These are phyloP conservation scores for Machimus rusticus DNA, from an alignment of 2,888 invertebrate species.

Conservation along the genomic window DNA sequence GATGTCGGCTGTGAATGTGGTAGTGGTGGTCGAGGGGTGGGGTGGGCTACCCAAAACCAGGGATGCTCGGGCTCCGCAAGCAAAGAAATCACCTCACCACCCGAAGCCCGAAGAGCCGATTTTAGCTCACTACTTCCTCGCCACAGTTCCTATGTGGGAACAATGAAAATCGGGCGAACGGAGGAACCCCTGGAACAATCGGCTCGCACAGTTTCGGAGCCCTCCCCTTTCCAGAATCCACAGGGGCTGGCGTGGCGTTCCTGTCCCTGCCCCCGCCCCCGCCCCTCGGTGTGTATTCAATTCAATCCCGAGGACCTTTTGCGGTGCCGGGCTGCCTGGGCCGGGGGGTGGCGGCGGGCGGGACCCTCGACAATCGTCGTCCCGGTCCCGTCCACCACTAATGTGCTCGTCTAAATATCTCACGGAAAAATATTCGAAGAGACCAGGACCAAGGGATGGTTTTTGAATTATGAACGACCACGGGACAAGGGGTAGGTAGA, in stretches of 20 bases:
- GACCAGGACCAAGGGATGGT: constrained; percentile 23
- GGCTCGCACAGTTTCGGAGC: background rate
- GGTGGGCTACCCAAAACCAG: constrained; percentile 25
- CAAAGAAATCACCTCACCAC: constrained; percentile 36
- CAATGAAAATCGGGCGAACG: constrained; percentile 32
- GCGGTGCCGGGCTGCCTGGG: background rate
- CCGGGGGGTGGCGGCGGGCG: background rate
- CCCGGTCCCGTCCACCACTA: constrained; percentile 27
- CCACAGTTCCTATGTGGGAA: constrained; percentile 36
- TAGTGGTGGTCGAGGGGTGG: constrained; percentile 25
- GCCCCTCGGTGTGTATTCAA: background rate
- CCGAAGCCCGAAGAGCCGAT: constrained; percentile 2
- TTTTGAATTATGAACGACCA: constrained; percentile 21
- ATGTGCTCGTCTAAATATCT: constrained; percentile 24
- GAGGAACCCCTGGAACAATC: constrained; percentile 23
- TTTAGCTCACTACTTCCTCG: constrained; percentile 23
- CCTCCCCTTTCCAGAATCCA: background rate
- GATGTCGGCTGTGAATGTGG: constrained; percentile 2
- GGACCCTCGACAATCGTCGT: constrained; percentile 20
- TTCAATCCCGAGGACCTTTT: background rate
- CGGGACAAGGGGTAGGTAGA: constrained; percentile 15
- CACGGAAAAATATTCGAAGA: background rate
- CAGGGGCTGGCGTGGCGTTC: background rate
- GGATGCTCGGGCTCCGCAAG: background rate
- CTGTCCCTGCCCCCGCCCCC: too few relatives aligned